These are phyloP conservation scores for Acanthopleura granulata DNA, from an alignment of 2,888 invertebrate genomes.

Conservation along the genomic window DNA sequence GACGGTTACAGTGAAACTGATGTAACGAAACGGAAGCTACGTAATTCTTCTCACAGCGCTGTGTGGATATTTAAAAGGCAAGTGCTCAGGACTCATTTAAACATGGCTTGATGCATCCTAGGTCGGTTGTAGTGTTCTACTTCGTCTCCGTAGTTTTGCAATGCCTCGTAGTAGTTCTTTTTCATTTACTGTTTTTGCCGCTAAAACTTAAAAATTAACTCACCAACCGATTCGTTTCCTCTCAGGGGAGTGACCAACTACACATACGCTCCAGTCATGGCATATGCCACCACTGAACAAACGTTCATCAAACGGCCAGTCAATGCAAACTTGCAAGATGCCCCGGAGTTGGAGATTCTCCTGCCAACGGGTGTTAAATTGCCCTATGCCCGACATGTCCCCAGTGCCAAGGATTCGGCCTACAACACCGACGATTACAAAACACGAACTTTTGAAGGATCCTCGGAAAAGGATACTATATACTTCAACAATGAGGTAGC, in stretches of 20 bases:
- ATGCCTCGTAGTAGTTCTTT: neutral
- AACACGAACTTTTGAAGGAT: conserved; percentile 8
- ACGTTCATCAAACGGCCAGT: conserved; percentile 11
- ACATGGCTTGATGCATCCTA: too few relatives aligned
- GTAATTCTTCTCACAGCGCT: too few relatives aligned
- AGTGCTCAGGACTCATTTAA: too few relatives aligned
- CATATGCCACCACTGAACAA: conserved; percentile 9
- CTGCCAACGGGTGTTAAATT: neutral
- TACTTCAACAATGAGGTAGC: conserved; percentile 17
- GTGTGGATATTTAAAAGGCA: too few relatives aligned
- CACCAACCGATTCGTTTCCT: neutral
- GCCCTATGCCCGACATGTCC: neutral
- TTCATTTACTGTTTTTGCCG: neutral
- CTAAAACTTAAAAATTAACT: conserved; percentile 16
- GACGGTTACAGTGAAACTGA: too few relatives aligned
- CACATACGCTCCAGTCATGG: conserved; percentile 10
- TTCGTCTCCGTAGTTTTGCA: too few relatives aligned
- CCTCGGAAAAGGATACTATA: conserved; percentile 6
- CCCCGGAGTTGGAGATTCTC: conserved; percentile 12
- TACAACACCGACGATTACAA: conserved; percentile 16
- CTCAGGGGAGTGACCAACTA: conserved; percentile 9
- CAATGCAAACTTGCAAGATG: conserved; percentile 10
- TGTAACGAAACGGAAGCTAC: too few relatives aligned
- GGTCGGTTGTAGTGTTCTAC: too few relatives aligned
- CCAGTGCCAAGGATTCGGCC: conserved; percentile 11